These are phyloP conservation scores for Chelon labrosus DNA, from an alignment of 2,797 vertebrate species.

Conservation along the genomic window DNA sequence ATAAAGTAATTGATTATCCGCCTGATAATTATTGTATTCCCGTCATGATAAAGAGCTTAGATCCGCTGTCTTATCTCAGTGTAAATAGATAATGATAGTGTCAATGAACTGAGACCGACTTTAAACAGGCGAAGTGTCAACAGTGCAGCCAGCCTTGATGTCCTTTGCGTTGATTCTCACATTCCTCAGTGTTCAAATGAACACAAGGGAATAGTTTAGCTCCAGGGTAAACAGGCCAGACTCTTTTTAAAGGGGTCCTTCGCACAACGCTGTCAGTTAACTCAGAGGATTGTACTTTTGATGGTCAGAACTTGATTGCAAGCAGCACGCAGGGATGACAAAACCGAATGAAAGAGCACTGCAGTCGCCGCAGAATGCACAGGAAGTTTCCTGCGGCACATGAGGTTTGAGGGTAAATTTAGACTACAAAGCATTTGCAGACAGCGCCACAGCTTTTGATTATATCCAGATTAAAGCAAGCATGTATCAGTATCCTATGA, in stretches of 20 bases:
- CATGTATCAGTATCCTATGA: constrained; percentile 13
- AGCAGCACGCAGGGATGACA: constrained; percentile 27
- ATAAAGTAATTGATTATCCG: constrained; percentile 16
- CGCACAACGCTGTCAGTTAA: constrained; percentile 34
- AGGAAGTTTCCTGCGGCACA: constrained; percentile 62
- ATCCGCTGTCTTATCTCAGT: constrained; percentile 53
- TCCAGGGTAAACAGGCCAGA: constrained; percentile 56
- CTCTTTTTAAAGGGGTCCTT: constrained; percentile 61
- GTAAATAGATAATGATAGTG: constrained; percentile 55
- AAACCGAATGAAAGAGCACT: constrained; percentile 30
- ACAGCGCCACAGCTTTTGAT: constrained; percentile 44
- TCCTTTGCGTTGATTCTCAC: constrained; percentile 43
- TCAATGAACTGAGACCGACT: constrained; percentile 58
- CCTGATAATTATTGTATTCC: constrained; percentile 7
- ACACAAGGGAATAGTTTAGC: constrained; percentile 64
- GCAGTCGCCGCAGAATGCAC: constrained; percentile 44
- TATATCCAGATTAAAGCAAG: constrained; percentile 47
- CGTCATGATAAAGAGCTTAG: constrained; percentile 12
- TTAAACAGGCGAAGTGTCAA: constrained; percentile 59
- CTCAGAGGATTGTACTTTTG: constrained; percentile 28
- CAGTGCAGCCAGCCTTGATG: constrained; percentile 41
- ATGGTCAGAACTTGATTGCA: constrained; percentile 38
- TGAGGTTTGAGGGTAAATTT: constrained; percentile 66
- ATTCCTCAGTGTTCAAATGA: constrained; percentile 63
- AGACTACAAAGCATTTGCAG: constrained; percentile 52